Evolutionary conservation across 2,888 invertebrate species (phyloP).

Genomic region (Nudaria mundana): DNA sequence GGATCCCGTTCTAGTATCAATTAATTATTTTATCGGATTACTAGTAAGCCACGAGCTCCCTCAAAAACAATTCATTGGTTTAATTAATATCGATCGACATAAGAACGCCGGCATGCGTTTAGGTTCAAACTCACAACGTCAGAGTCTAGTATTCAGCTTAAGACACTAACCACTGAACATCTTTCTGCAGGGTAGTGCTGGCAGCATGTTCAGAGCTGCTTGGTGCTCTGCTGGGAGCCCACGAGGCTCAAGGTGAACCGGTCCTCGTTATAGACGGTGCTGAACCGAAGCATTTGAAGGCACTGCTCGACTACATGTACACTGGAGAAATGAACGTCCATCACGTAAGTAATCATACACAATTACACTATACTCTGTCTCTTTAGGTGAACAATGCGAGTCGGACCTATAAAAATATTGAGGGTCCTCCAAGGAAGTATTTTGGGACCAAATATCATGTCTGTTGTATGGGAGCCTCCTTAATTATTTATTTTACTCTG

Average conservation of each 20-base stretch:
- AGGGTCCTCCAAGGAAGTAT: too few species aligned
- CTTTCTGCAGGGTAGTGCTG: slow-evolving; percentile 95
- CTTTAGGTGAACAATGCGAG: not conserved
- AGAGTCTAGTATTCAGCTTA: too few species aligned
- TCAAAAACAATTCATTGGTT: too few species aligned
- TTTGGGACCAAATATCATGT: too few species aligned
- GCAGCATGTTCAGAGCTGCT: slow-evolving; percentile 97
- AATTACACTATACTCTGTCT: not conserved
- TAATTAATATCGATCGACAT: too few species aligned
- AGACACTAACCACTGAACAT: too few species aligned
- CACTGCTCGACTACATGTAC: slow-evolving; percentile 96
- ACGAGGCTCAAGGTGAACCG: slow-evolving; percentile 84
- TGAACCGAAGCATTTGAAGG: slow-evolving; percentile 83
- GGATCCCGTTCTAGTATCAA: too few species aligned
- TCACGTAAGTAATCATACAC: slow-evolving; percentile 85
- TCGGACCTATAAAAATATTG: not conserved
- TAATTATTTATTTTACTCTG: too few species aligned
- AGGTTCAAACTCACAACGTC: too few species aligned
- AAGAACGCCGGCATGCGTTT: not conserved
- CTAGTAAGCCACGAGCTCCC: too few species aligned
- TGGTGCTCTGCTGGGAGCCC: slow-evolving; percentile 92
- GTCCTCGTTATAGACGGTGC: slow-evolving; percentile 91
- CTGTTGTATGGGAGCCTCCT: too few species aligned
- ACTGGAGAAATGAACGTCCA: slow-evolving; percentile 97
- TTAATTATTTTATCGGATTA: too few species aligned